These are phyloP conservation scores for Dasysyrphus albostriatus DNA, from an alignment of 2,888 invertebrate species.

Conservation along the genomic window DNA sequence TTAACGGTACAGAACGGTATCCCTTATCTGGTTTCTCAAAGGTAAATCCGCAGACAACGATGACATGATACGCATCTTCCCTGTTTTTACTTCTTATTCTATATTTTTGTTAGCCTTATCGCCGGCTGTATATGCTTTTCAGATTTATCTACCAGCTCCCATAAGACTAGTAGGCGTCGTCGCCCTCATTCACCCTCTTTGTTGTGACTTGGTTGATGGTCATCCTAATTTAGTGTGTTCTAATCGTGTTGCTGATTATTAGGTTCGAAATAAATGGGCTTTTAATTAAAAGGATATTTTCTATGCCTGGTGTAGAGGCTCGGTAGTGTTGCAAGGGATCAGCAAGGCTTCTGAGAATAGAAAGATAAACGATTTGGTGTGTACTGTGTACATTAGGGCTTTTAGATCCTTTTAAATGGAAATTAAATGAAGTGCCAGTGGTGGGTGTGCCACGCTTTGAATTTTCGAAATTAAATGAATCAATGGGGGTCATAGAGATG, in stretches of 20 bases:
- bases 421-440: slow-evolving; percentile 53
- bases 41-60: slow-evolving; percentile 49
- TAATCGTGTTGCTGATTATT: slow-evolving; percentile 73
- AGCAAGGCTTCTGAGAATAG: slow-evolving; percentile 27
- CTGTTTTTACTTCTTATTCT: slow-evolving; percentile 30
- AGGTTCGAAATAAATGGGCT: slow-evolving; percentile 71
- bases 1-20: slow-evolving; percentile 63
- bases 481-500: background rate
- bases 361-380: slow-evolving; percentile 59
- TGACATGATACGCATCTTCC: slow-evolving; percentile 60
- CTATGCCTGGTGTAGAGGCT: background rate
- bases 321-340: background rate
- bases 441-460: slow-evolving; percentile 18
- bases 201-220: slow-evolving; percentile 58
- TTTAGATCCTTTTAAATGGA: slow-evolving; percentile 28
- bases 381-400: slow-evolving; percentile 34
- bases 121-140: slow-evolving; percentile 50
- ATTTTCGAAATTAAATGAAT: background rate
- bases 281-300: slow-evolving; percentile 71
- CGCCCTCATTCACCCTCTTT: background rate
- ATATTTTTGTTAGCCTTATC: slow-evolving; percentile 51
- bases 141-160: slow-evolving; percentile 27
- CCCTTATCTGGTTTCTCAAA: slow-evolving; percentile 34
- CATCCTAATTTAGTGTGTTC: slow-evolving; percentile 73
- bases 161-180: slow-evolving; percentile 1